Evolutionary conservation across 2,888 invertebrate genomes (phyloP), one percentile per base, ranked within the genome.

Genomic region (Pyrrhia umbra): DNA sequence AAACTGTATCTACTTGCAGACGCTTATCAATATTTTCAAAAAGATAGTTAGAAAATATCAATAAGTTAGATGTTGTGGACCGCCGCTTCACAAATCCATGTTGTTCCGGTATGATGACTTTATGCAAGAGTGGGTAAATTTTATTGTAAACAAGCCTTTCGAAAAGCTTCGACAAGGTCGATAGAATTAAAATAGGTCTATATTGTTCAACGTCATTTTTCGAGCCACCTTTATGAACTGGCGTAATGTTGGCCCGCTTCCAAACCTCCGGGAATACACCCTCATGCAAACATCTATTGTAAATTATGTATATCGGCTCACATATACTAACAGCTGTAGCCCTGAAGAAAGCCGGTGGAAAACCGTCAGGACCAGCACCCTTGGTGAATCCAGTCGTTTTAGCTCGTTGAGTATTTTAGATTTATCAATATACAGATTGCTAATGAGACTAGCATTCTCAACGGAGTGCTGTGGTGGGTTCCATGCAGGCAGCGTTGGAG

Each of bases 11-110:
- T n/a, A 39, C 39, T 39, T 39, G 39, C 39, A 39, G 15, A 16
- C 39, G 39, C 39, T 15, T 39, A 39, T 39, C 39, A 39, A 39
- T 15, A 39, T 39, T 39, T 10, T 39, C 39, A 39, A 39, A 39
- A 9, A 39, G 39, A 6, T 39, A 39, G 16, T 16, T 39, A 2
- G 39, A 6, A 39, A 39, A 39, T 39, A 39, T n/a, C n/a, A n/a
- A n/a, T n/a, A n/a, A n/a, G n/a, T n/a, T n/a, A n/a, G n/a, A n/a
- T n/a, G n/a, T n/a, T n/a, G n/a, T n/a, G n/a, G n/a, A n/a, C n/a
- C n/a, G n/a, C n/a, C n/a, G n/a, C n/a, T n/a, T n/a, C n/a, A n/a
- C n/a, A n/a, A n/a, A n/a, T n/a, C n/a, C n/a, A n/a, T n/a, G n/a
- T n/a, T n/a, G n/a, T n/a, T n/a, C n/a, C n/a, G n/a, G n/a, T n/a